Conservation (phyloP, 2,113 vertebrate genomes). For the Anarhynchus alexandrinus region DNA sequence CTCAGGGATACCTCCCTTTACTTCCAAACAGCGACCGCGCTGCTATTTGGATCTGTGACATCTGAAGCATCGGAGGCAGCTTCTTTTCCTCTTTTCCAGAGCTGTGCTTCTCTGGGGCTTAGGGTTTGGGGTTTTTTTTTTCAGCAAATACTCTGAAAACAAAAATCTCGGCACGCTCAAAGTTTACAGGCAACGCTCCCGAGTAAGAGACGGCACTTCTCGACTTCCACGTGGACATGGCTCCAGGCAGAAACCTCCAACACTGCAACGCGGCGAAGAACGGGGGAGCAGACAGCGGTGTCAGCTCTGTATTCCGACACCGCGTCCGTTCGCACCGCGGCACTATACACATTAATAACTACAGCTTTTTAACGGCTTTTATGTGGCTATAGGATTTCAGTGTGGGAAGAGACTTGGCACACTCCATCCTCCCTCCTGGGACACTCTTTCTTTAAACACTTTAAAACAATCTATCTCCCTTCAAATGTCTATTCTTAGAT, state of each 20-base stretch:
- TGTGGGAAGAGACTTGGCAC: background rate
- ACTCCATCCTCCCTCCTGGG: background rate
- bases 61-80: background rate
- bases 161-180: background rate
- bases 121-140: background rate
- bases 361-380: background rate
- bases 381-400: background rate
- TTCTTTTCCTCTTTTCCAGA: background rate
- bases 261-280: background rate
- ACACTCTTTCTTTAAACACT: background rate
- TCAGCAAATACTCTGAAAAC: background rate
- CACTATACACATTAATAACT: background rate
- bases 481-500: background rate
- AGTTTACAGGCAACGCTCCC: background rate
- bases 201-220: background rate
- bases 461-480: background rate
- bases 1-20: background rate
- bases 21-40: fast-evolving
- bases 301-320: background rate
- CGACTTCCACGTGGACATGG: fast-evolving
- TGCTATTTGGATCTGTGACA: background rate
- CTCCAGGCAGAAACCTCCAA: background rate
- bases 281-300: fast-evolving
- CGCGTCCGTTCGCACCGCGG: fast-evolving
- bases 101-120: background rate